Evolutionary conservation across 2,113 vertebrate species (phyloP).

Genomic region (Hypanus sabinus): DNA sequence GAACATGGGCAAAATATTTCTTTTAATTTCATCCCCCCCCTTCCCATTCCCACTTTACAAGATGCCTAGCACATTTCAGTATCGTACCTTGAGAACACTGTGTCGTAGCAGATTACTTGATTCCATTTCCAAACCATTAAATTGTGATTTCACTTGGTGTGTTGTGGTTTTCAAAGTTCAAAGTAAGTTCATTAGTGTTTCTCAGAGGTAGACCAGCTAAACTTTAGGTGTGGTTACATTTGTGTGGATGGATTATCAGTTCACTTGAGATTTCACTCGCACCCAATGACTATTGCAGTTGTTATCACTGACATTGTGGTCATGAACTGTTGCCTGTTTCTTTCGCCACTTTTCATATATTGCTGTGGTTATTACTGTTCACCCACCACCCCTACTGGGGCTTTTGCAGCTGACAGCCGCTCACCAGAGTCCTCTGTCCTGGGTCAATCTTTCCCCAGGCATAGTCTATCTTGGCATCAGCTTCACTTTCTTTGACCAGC

Average conservation of each 20-base stretch:
- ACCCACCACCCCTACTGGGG: too few relatives aligned
- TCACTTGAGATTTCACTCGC: neutral
- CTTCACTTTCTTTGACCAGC: too few relatives aligned
- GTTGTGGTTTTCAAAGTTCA: neutral
- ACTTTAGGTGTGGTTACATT: too few relatives aligned
- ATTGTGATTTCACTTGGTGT: neutral
- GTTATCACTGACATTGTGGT: neutral
- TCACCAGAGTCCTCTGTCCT: too few relatives aligned
- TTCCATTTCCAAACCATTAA: neutral
- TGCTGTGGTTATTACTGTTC: too few relatives aligned
- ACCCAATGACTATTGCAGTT: neutral
- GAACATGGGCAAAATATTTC: neutral
- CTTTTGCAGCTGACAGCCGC: too few relatives aligned
- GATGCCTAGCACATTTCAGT: too few relatives aligned
- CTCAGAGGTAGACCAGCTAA: neutral
- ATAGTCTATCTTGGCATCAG: too few relatives aligned
- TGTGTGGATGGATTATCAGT: neutral
- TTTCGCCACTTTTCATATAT: neutral
- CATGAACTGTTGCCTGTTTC: neutral
- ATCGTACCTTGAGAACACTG: neutral
- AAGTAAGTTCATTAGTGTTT: neutral
- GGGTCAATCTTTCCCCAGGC: too few relatives aligned
- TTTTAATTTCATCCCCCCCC: neutral
- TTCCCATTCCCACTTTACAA: too few relatives aligned
- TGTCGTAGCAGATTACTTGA: neutral